A percentile compares a stretch with the other conserved stretches of the same genome.
These are phyloP conservation scores for Chrysochloris asiatica DNA, from an alignment of 2,113 vertebrate species.

Conservation along the genomic window DNA sequence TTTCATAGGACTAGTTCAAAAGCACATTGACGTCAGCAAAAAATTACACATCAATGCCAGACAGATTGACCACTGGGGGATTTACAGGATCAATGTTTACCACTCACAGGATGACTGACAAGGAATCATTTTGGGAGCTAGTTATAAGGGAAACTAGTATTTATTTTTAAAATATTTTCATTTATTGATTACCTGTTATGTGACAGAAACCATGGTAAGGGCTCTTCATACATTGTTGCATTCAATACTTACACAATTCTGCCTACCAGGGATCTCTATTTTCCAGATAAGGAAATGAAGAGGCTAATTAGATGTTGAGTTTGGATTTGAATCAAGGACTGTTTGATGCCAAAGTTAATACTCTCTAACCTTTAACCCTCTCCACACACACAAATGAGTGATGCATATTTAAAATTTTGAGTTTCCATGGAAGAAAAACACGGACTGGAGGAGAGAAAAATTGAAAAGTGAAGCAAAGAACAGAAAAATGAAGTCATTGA, in stretches of 20 bases:
- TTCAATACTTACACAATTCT: constrained; percentile 53
- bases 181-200: constrained; percentile 58
- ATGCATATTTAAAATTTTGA: constrained; percentile 12
- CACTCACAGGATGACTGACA: not conserved
- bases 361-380: not conserved
- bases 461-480: not conserved
- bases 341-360: constrained; percentile 47
- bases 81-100: not conserved
- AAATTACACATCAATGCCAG: not conserved
- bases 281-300: constrained; percentile 44
- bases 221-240: constrained; percentile 51
- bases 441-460: constrained; percentile 13
- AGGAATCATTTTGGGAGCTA: constrained; percentile 15
- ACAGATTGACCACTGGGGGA: not conserved
- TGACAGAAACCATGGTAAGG: constrained; percentile 60
- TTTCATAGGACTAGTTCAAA: not conserved
- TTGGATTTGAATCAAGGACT: constrained; percentile 51
- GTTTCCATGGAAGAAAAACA: constrained; percentile 38
- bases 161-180: constrained; percentile 71
- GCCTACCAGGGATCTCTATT: constrained; percentile 17
- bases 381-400: not conserved
- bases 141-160: constrained; percentile 41
- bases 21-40: not conserved
- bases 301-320: constrained; percentile 43
- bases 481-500: constrained; percentile 38